Evolutionary conservation across 2,113 vertebrate species (phyloP).

Genomic region (Gasterosteus aculeatus): DNA sequence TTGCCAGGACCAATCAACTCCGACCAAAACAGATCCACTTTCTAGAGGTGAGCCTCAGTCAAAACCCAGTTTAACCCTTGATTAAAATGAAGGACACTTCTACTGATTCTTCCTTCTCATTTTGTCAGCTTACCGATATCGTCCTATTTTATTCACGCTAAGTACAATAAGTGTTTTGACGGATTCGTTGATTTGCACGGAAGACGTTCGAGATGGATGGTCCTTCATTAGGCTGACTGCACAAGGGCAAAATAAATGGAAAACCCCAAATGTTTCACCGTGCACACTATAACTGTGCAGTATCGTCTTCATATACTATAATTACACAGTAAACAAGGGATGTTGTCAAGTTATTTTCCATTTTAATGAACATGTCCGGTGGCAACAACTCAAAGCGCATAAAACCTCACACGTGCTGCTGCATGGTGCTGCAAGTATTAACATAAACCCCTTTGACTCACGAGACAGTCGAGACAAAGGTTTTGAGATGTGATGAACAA

Average conservation of each 20-base stretch:
- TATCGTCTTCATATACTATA: not conserved
- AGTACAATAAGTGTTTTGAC: not conserved
- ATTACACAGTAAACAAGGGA: not conserved
- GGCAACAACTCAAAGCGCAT: not conserved
- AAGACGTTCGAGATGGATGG: not conserved
- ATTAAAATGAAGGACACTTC: not conserved
- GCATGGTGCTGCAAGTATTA: not conserved
- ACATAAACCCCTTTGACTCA: not conserved
- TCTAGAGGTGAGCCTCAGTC: slow-evolving; percentile 75
- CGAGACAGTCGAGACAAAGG: not conserved
- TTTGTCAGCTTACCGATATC: not conserved
- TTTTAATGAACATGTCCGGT: not conserved
- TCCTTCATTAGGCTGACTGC: not conserved
- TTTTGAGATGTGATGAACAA: not conserved
- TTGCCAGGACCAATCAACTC: slow-evolving; percentile 74
- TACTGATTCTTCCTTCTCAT: not conserved
- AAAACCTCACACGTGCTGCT: too few relatives aligned
- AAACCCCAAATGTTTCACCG: not conserved
- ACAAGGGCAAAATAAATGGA: not conserved
- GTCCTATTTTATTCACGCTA: not conserved
- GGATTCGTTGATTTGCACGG: not conserved
- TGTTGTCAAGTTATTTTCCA: not conserved
- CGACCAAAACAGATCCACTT: slow-evolving; percentile 73
- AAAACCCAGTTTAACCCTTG: not conserved
- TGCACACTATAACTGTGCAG: not conserved